A percentile compares a stretch with the other conserved stretches of the same genome.
Conservation (phyloP, 92 coral and sea anemone genomes). For the Zoanthus solanderi region DNA sequence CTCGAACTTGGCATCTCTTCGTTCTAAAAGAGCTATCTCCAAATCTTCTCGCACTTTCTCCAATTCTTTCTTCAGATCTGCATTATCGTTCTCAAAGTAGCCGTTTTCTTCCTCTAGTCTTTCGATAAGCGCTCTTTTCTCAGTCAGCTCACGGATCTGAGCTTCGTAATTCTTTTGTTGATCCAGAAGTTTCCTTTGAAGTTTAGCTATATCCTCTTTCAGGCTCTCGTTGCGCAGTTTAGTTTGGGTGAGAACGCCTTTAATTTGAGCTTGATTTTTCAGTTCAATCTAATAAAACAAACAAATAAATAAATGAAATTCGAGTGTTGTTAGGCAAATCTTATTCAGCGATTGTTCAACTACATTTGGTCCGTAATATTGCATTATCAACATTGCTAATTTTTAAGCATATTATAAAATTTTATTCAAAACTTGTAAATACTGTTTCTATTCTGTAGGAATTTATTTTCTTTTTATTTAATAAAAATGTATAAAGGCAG, state of each 20-base stretch:
- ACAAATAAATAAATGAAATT: not conserved
- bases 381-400: no score
- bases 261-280: slow-evolving; percentile 95
- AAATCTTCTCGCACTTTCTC: slow-evolving; percentile 81
- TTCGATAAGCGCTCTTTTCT: slow-evolving; percentile 85
- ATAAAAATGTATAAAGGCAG: no score
- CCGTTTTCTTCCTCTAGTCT: slow-evolving; percentile 92
- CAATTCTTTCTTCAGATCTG: slow-evolving; percentile 82
- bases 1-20: slow-evolving; percentile 87
- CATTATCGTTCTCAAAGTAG: slow-evolving; percentile 76
- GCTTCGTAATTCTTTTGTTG: slow-evolving; percentile 91
- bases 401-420: no score
- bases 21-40: slow-evolving; percentile 78
- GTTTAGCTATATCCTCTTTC: slow-evolving; percentile 82
- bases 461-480: no score
- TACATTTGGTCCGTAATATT: no score
- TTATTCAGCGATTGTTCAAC: no score
- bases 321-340: no score
- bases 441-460: no score
- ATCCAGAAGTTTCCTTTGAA: slow-evolving; percentile 91
- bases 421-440: no score
- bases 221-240: slow-evolving; percentile 88
- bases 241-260: slow-evolving; percentile 88
- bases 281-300: slow-evolving; percentile 58
- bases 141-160: slow-evolving; percentile 87